A percentile compares a stretch with the other conserved stretches of the same genome.
Evolutionary conservation across 2,888 invertebrate species (phyloP).

Genomic region (Lasioglossum villosulum): DNA sequence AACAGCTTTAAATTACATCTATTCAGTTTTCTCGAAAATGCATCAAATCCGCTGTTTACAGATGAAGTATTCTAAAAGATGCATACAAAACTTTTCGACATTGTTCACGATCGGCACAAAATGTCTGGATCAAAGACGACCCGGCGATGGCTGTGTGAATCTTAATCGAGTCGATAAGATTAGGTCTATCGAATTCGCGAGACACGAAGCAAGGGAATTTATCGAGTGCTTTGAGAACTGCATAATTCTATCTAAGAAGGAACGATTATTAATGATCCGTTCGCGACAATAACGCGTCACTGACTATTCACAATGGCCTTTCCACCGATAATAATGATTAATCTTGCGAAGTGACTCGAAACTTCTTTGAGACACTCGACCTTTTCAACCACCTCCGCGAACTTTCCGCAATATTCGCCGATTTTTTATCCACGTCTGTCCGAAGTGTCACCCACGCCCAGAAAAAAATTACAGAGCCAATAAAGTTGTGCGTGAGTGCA

Average conservation of each 20-base stretch:
- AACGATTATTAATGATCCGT: slow-evolving; percentile 64
- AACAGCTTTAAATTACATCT: no score
- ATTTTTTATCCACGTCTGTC: slow-evolving; percentile 40
- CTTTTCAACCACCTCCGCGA: slow-evolving; percentile 9
- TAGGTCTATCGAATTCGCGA: neutral
- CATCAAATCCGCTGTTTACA: no score
- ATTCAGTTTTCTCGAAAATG: no score
- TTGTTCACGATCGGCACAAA: neutral
- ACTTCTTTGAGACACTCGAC: slow-evolving; percentile 42
- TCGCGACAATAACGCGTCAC: slow-evolving; percentile 53
- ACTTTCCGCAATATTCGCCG: slow-evolving; percentile 38
- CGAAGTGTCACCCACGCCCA: neutral
- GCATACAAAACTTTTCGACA: neutral
- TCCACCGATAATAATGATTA: slow-evolving; percentile 63
- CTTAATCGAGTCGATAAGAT: neutral
- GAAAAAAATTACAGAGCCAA: neutral
- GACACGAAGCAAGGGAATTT: neutral
- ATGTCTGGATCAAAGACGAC: neutral
- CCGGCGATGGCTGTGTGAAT: neutral
- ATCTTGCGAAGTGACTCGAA: slow-evolving; percentile 55
- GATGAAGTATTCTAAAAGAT: neutral
- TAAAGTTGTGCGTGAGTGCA: neutral
- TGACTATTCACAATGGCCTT: slow-evolving; percentile 52
- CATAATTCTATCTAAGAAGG: slow-evolving; percentile 23
- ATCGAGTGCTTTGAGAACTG: neutral